phyloP scores from a whole-genome alignment of 2,797 vertebrate species.

The Gymnoscopelus microlampas region DNA sequence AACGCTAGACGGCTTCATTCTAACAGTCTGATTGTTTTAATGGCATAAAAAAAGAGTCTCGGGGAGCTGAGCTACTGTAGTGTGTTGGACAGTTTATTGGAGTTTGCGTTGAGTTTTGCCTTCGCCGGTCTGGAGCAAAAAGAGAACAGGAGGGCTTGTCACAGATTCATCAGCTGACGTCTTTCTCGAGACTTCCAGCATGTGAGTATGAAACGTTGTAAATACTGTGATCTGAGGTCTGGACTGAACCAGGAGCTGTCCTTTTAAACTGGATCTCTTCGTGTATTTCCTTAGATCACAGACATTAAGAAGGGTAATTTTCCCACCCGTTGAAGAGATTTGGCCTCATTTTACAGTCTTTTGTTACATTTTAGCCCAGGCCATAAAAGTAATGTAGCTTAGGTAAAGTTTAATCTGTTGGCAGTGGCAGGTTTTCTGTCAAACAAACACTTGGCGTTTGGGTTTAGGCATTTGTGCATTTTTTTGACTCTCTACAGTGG shows the following conservation, averaged over 20 bases:
- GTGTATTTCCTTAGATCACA: constrained; percentile 26
- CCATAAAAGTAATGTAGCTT: neutral
- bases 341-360: constrained; percentile 18
- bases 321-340: constrained; percentile 8
- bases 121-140: constrained; percentile 23
- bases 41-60: no score
- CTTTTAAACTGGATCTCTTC: constrained; percentile 10
- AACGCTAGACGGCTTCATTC: constrained; percentile 25
- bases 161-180: constrained; percentile 39
- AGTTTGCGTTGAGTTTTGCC: constrained; percentile 19
- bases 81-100: neutral
- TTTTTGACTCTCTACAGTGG: constrained; percentile 4
- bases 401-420: constrained; percentile 35
- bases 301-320: constrained; percentile 40
- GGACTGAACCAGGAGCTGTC: neutral
- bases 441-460: neutral
- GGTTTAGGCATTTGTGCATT: neutral
- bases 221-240: constrained; percentile 8
- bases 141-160: constrained; percentile 13
- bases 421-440: constrained; percentile 11
- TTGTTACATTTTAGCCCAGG: constrained; percentile 14
- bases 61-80: no score
- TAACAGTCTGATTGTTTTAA: constrained; percentile 18
- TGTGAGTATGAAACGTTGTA: constrained; percentile 58
- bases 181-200: constrained; percentile 27